Base-by-base conservation (phyloP, 2,113 vertebrate species). In the Marmota flaviventris region DNA sequence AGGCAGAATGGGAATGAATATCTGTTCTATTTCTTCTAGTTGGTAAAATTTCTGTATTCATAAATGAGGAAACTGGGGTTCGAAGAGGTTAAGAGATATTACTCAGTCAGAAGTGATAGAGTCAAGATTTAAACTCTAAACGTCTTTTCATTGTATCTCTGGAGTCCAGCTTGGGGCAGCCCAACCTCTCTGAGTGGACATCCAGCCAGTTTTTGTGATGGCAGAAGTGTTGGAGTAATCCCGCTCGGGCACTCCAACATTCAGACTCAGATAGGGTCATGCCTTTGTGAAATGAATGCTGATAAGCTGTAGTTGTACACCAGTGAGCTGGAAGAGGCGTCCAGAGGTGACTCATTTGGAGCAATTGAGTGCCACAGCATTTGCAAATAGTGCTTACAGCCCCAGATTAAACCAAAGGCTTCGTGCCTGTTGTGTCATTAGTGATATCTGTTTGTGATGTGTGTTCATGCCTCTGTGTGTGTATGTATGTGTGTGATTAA, bases 341-440 rank as follows among this genome's bases (percentile, higher is more conserved):
- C 76, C 24, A 93, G 51, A 76, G 14, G 18, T 73, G 51, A 45
- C 5, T 86, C 88, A 73, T 67, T 29, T 18, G 5, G 63, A 86
- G 7, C 8, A 27, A 17, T 24, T 86, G 37, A 42, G 20, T 84
- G 84, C 51, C 34, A 3, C 0, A 37, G 25, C 48, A 88, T 70
- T 45, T 93, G 51, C 24, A 92, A 73, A 37, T 53, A 45, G 34
- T 87, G 29, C 34, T 88, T 73, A 3, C 0, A 5, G 53, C 29
- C 14, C 86, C 63, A 83, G 77, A 85, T 51, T 51, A 70, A 84
- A 70, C 6, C n/a, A 87, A 65, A 34, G 77, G 37, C 4, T 85
- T 96, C 39, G 27, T 56, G 51, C 37, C 42, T 63, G 81, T 45
- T 96, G 75, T 70, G 17, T 96, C 48, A 56, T 87, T 48, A 83